phyloP scores from a whole-genome alignment of 2,797 vertebrate species.

The Martes flavigula region DNA sequence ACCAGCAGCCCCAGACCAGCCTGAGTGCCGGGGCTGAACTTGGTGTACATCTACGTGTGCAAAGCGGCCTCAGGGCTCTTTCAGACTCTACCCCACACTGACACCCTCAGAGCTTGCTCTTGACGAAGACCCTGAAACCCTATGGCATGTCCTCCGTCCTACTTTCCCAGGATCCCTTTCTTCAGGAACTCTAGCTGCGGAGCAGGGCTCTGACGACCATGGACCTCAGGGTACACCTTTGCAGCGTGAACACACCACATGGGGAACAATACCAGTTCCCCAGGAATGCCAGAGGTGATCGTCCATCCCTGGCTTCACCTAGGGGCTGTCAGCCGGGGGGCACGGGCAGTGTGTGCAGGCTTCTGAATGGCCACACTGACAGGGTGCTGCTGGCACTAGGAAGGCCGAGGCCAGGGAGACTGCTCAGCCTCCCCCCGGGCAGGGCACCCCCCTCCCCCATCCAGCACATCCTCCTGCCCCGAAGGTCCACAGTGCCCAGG shows the following conservation, averaged over 20 bases:
- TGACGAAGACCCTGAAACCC: neutral
- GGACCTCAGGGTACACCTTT: fast-evolving
- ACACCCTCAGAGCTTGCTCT: neutral
- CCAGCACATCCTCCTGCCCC: fast-evolving
- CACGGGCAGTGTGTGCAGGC: neutral
- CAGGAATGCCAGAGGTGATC: fast-evolving
- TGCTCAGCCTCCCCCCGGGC: fast-evolving
- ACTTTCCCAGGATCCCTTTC: neutral
- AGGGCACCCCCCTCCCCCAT: neutral
- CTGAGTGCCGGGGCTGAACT: neutral
- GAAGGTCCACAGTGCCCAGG: fast-evolving
- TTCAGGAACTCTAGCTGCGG: no score
- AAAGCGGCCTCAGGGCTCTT: no score
- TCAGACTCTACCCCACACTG: fast-evolving
- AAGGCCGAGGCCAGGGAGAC: fast-evolving
- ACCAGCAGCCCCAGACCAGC: fast-evolving
- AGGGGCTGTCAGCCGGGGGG: no score
- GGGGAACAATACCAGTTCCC: fast-evolving
- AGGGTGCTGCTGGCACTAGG: fast-evolving
- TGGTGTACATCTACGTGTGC: neutral
- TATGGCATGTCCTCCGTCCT: fast-evolving
- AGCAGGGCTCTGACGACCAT: no score
- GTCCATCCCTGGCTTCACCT: neutral
- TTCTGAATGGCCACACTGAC: fast-evolving
- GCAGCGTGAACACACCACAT: fast-evolving